These are phyloP conservation scores for Rostratula benghalensis DNA, from an alignment of 2,113 vertebrate genomes.

Conservation along the genomic window DNA sequence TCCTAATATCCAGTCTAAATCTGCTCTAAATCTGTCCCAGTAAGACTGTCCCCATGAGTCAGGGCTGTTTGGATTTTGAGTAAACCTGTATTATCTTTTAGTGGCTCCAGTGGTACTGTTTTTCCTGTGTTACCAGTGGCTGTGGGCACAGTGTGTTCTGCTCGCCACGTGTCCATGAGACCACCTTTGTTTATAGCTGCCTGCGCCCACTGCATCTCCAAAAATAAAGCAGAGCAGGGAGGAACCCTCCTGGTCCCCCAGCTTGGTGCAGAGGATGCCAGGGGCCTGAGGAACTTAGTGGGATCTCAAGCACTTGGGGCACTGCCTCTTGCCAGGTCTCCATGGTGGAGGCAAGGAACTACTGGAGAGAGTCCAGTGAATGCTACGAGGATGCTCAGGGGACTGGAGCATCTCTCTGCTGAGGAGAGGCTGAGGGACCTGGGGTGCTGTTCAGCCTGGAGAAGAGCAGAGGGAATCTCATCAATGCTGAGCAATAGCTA, in stretches of 20 bases:
- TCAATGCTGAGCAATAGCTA: neutral
- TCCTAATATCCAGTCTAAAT: too few relatives aligned
- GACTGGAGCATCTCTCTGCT: neutral
- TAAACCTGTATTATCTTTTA: neutral
- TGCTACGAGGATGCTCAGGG: neutral
- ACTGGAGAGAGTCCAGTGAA: neutral
- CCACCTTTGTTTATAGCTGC: neutral
- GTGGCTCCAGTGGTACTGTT: neutral
- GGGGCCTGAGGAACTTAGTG: neutral
- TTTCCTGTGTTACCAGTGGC: neutral
- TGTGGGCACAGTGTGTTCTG: neutral
- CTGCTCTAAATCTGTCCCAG: too few relatives aligned
- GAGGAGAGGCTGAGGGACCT: neutral
- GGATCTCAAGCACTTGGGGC: neutral
- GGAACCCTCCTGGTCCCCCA: neutral
- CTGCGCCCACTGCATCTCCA: neutral
- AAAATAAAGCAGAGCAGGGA: neutral
- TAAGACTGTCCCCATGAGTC: neutral
- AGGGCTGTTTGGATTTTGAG: neutral
- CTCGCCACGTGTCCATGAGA: neutral
- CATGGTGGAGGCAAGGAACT: rapidly evolving
- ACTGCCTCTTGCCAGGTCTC: neutral
- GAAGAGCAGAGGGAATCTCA: neutral
- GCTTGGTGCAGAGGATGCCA: neutral
- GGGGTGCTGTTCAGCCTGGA: neutral